A percentile compares a stretch with the other conserved stretches of the same genome.
These are phyloP conservation scores for Parazoanthus swiftii DNA, from an alignment of 92 coral and sea anemone genomes.

Conservation along the genomic window DNA sequence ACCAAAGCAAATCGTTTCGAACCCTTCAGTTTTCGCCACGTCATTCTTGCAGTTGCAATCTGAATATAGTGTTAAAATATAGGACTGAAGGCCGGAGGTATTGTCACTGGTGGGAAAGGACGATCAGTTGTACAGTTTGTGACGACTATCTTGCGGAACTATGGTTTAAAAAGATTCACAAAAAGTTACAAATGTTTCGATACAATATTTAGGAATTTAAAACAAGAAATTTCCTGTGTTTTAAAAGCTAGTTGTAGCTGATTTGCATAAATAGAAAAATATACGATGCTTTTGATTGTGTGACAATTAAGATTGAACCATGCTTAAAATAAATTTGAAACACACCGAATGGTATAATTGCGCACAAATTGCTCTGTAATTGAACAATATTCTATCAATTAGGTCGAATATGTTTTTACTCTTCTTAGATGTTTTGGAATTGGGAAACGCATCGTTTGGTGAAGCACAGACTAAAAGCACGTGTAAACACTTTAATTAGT, in stretches of 20 bases:
- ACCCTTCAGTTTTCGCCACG: not conserved
- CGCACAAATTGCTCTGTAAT: not conserved
- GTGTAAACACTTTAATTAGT: not conserved
- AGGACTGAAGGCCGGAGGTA: not conserved
- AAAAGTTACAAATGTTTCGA: not conserved
- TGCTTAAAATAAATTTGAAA: not conserved
- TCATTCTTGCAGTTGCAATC: not conserved
- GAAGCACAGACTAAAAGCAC: not conserved
- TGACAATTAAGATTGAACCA: not conserved
- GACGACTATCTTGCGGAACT: not conserved
- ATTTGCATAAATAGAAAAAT: slow-evolving; percentile 7
- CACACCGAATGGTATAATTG: not conserved
- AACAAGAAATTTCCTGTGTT: not conserved
- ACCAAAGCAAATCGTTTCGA: not conserved
- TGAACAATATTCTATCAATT: not conserved
- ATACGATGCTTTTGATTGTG: not conserved
- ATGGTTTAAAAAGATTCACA: not conserved
- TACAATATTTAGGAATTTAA: not conserved
- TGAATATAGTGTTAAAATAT: no score
- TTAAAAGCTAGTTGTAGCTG: not conserved
- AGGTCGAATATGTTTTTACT: not conserved
- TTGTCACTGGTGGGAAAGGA: not conserved
- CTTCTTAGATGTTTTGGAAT: no score
- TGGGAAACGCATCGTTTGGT: not conserved
- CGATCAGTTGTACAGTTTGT: not conserved